Base-by-base conservation (phyloP, 2,113 vertebrate species). In the Fulica atra region DNA sequence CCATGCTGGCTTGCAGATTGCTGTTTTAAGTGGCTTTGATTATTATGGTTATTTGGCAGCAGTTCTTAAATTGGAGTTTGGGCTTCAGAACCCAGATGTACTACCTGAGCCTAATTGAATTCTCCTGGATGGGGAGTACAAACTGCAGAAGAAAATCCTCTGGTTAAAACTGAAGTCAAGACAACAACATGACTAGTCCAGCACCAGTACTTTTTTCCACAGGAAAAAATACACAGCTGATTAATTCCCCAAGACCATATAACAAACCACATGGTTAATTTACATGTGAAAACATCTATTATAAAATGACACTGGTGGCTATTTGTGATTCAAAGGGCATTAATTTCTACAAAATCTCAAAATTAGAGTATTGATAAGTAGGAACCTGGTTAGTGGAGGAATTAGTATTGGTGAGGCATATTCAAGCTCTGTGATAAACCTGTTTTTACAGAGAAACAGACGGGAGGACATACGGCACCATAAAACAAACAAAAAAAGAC, bases 1-100 rank as follows among this genome's bases (percentile, higher is more conserved):
- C 88, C 91, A 97, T 65, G 95, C 95, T 97, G 96, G 76, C 74
- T 97, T 95, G 59, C 92, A 97, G 92, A 97, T 95, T 97, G 91
- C 81, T 93, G 42, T 96, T 97, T 95, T 96, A 95, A 95, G 93
- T 89, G 68, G 51, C 81, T 96, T 97, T 96, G 92, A 94, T 97
- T 97, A 95, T 96, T 95, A 94, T 80, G 82, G 85, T 93, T 91
- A 95, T 96, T 96, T 97, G 95, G 95, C 92, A 94, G 71, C n/a
- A 89, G 26, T 87, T 88, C 73, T 95, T 88, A 95, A 92, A 95
- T 53, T 90, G 50, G 71, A 96, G 68, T 94, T 96, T 96, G 88
- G 79, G 33, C 80, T 92, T 92, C 11, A 2, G 71, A 92, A 77
- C 28, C 20, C 78, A 96, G 38, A 72, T 94, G 54, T 46, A 89